Evolutionary conservation across 2,888 invertebrate genomes (phyloP).

Genomic region (Stenurella melanura): DNA sequence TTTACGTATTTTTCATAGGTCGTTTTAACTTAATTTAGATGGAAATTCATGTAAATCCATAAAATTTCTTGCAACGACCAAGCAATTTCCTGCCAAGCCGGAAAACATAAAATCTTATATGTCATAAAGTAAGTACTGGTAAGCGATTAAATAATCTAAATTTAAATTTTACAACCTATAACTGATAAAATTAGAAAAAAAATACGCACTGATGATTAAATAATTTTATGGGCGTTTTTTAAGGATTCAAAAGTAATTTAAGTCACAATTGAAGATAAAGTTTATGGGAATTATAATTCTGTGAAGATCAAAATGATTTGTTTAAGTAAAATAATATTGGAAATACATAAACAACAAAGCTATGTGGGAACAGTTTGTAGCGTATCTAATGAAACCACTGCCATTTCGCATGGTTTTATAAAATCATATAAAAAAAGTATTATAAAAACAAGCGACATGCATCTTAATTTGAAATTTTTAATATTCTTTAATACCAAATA

Average conservation of each 20-base stretch:
- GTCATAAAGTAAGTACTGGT: conserved; percentile 9
- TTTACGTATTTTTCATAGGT: no score
- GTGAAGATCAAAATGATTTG: not conserved
- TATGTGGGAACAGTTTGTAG: no score
- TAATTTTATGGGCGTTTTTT: not conserved
- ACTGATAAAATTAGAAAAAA: not conserved
- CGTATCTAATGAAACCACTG: no score
- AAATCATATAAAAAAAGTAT: no score
- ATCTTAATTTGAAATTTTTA: no score
- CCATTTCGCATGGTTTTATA: no score
- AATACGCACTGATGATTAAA: not conserved
- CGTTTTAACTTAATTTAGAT: not conserved
- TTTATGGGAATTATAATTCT: not conserved
- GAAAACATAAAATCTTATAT: conserved; percentile 19
- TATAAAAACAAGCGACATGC: no score
- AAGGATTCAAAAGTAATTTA: not conserved
- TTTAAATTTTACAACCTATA: conserved; percentile 15
- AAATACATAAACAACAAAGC: not conserved
- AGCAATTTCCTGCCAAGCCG: conserved; percentile 15
- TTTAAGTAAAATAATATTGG: not conserved
- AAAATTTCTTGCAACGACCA: conserved; percentile 7
- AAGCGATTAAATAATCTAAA: not conserved
- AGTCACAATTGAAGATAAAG: not conserved
- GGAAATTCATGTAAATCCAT: not conserved
- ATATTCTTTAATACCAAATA: no score